Conservation (phyloP, 1,140 invertebrate genomes). For the Drosophila funebris region DNA sequence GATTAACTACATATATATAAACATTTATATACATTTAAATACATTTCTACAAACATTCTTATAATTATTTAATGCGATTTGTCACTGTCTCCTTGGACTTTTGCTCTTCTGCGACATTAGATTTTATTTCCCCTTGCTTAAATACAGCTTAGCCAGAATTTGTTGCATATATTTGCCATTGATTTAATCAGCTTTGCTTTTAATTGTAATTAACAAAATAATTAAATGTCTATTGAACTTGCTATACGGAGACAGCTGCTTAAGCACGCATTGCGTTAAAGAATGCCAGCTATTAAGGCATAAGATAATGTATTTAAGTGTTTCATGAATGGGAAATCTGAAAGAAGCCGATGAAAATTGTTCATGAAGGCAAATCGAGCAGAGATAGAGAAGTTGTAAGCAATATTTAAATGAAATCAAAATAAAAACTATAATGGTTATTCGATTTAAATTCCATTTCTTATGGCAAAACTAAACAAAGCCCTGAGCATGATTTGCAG, state of each 20-base stretch:
- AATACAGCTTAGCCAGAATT: constrained; percentile 20
- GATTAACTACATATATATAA: constrained; percentile 7
- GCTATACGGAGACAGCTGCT: too few relatives aligned
- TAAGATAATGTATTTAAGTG: too few relatives aligned
- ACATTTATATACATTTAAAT: background rate
- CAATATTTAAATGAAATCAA: too few relatives aligned
- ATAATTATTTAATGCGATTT: constrained; percentile 43
- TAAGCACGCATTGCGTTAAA: too few relatives aligned
- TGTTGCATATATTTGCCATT: constrained; percentile 66
- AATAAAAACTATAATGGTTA: too few relatives aligned
- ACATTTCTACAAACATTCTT: constrained; percentile 4
- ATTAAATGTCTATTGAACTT: background rate
- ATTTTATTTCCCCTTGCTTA: constrained; percentile 30
- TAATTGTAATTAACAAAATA: constrained; percentile 55
- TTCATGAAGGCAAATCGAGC: too few relatives aligned
- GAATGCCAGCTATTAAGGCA: too few relatives aligned
- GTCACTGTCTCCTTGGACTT: constrained; percentile 4
- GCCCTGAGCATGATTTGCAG: background rate
- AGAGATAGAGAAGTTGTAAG: too few relatives aligned
- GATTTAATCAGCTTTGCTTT: constrained; percentile 73
- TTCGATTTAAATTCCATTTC: background rate
- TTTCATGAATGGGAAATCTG: too few relatives aligned
- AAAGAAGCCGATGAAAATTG: too few relatives aligned
- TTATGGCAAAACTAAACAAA: background rate
- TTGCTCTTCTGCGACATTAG: constrained; percentile 25